These are phyloP conservation scores for Pachyuromys duprasi DNA, from an alignment of 2,797 vertebrate genomes.

Conservation along the genomic window DNA sequence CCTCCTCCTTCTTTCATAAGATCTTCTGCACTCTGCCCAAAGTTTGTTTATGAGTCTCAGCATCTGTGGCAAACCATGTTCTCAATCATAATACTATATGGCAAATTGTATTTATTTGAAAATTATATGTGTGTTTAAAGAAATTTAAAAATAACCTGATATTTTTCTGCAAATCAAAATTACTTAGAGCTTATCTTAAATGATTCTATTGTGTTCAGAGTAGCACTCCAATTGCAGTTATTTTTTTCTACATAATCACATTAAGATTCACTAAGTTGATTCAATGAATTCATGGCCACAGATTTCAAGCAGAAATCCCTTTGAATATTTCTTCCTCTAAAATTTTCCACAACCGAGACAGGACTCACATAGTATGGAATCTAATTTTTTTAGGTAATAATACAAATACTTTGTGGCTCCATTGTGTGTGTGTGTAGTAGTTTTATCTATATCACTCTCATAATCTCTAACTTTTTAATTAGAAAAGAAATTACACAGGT, in stretches of 20 bases:
- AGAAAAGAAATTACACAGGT: neutral
- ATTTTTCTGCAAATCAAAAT: neutral
- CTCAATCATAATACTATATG: neutral
- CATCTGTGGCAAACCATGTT: neutral
- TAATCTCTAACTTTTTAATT: neutral
- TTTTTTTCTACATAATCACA: neutral
- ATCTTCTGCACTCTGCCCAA: too few relatives aligned
- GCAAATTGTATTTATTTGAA: slow-evolving; percentile 23
- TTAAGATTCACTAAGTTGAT: neutral
- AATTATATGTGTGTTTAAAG: neutral
- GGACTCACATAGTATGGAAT: neutral
- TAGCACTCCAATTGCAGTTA: neutral
- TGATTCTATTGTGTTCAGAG: neutral
- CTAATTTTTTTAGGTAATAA: neutral
- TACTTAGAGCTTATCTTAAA: neutral
- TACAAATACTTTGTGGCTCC: neutral
- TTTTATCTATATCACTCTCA: too few relatives aligned
- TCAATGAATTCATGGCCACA: neutral
- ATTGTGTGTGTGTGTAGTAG: neutral
- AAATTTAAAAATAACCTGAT: neutral
- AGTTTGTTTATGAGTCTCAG: too few relatives aligned
- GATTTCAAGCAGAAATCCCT: neutral
- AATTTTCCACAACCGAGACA: neutral
- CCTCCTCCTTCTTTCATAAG: too few relatives aligned
- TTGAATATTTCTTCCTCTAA: neutral